phyloP scores from a whole-genome alignment of 2,888 invertebrate species.

The Tiliacea citrago region DNA sequence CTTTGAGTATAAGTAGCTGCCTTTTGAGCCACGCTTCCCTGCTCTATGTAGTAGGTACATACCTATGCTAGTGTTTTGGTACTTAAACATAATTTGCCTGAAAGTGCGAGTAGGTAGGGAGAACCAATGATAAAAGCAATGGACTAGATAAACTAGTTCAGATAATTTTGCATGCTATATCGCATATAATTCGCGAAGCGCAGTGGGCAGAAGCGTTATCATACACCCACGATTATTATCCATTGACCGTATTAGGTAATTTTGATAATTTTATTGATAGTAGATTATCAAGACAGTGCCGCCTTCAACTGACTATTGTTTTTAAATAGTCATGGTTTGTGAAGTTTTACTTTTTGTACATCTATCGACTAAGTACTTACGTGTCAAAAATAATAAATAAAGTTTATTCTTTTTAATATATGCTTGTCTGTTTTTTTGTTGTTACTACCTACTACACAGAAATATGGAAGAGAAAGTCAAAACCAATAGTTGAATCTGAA shows the following conservation, averaged over 20 bases:
- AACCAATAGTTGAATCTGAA: neutral
- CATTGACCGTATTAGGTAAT: conserved; percentile 25
- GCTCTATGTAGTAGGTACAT: too few species aligned
- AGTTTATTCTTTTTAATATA: neutral
- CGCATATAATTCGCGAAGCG: conserved; percentile 26
- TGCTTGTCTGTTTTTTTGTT: neutral
- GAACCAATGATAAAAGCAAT: conserved; percentile 8
- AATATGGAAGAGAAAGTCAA: neutral
- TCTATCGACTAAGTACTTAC: neutral
- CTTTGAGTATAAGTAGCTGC: too few species aligned
- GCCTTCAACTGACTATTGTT: conserved; percentile 9
- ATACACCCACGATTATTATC: conserved; percentile 47
- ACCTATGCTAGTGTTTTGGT: too few species aligned
- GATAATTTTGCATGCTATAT: conserved; percentile 26
- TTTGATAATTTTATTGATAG: conserved; percentile 17
- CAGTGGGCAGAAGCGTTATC: conserved; percentile 51
- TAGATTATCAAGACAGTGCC: conserved; percentile 13
- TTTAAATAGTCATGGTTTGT: neutral
- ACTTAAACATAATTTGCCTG: too few species aligned
- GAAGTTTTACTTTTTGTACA: neutral
- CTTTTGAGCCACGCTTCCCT: neutral
- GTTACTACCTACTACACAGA: neutral
- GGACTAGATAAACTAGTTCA: conserved; percentile 35
- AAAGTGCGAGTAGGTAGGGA: neutral
- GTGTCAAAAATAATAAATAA: neutral